Conservation (phyloP, 2,888 invertebrate genomes). For the Acleris laterana region DNA sequence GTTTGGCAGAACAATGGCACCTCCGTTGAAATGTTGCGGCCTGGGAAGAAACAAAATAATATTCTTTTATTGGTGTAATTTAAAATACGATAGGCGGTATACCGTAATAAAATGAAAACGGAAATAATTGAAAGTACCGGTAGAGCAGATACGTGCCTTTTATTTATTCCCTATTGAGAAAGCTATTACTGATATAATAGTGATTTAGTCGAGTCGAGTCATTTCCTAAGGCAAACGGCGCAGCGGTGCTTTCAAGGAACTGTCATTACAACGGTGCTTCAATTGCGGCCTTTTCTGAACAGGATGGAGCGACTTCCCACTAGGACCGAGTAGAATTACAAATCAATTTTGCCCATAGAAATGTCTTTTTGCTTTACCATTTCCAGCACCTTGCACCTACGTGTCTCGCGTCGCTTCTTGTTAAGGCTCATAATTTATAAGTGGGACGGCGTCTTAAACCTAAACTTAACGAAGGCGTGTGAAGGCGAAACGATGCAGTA, state of each 20-base stretch:
- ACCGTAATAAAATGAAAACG: conserved; percentile 20
- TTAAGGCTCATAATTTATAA: conserved; percentile 31
- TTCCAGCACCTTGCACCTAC: conserved; percentile 17
- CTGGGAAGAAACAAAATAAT: conserved; percentile 56
- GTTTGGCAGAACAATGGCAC: conserved; percentile 83
- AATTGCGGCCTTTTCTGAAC: conserved; percentile 61
- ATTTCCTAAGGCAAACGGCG: conserved; percentile 60
- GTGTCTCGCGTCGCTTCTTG: conserved; percentile 9
- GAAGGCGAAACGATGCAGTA: conserved; percentile 3
- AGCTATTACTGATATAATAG: conserved; percentile 60
- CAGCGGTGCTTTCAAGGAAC: conserved; percentile 68
- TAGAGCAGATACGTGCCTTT: conserved; percentile 19
- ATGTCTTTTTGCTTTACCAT: conserved; percentile 22
- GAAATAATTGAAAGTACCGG: conserved; percentile 17
- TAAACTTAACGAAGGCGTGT: conserved; percentile 27
- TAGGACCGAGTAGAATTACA: conserved; percentile 42
- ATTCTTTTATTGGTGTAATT: not conserved
- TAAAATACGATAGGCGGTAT: not conserved
- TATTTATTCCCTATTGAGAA: conserved; percentile 35
- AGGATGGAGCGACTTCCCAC: conserved; percentile 58
- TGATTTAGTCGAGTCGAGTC: conserved; percentile 65
- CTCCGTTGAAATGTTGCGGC: conserved; percentile 66
- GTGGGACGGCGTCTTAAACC: conserved; percentile 24
- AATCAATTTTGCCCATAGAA: conserved; percentile 40
- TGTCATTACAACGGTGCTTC: conserved; percentile 78